A percentile compares a stretch with the other conserved stretches of the same genome.
These are phyloP conservation scores for Streptopelia turtur DNA, from an alignment of 2,797 vertebrate genomes.

Conservation along the genomic window DNA sequence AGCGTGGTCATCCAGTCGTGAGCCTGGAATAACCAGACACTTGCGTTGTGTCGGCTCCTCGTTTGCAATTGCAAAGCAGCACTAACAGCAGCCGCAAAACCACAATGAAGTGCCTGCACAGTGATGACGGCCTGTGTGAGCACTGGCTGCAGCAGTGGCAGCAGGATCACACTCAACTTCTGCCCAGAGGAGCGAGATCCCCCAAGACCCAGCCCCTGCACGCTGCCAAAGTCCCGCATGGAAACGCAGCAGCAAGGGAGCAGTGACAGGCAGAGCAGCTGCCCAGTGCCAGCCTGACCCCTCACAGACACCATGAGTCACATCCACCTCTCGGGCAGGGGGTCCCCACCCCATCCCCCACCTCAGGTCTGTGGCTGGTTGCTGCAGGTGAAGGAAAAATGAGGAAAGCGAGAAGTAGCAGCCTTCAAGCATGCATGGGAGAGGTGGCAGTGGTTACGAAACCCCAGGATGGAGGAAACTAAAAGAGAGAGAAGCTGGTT, in stretches of 20 bases:
- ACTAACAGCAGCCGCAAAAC: not conserved
- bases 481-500: not conserved
- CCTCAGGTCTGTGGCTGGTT: not conserved
- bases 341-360: not conserved
- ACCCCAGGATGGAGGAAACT: not conserved
- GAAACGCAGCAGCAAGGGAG: not conserved
- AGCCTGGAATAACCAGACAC: not conserved
- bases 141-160: not conserved
- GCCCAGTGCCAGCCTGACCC: not conserved
- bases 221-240: accelerated
- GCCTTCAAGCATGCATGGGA: accelerated
- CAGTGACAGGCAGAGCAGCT: not conserved
- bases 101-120: not conserved
- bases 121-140: not conserved
- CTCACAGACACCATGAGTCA: not conserved
- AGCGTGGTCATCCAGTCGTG: accelerated
- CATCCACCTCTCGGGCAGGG: not conserved
- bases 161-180: accelerated
- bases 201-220: not conserved
- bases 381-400: not conserved
- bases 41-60: accelerated
- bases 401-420: not conserved
- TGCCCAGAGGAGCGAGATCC: not conserved
- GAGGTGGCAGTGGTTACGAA: not conserved
- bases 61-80: not conserved